These are phyloP conservation scores for Rotaria socialis DNA, from an alignment of 2,888 invertebrate species.

Conservation along the genomic window DNA sequence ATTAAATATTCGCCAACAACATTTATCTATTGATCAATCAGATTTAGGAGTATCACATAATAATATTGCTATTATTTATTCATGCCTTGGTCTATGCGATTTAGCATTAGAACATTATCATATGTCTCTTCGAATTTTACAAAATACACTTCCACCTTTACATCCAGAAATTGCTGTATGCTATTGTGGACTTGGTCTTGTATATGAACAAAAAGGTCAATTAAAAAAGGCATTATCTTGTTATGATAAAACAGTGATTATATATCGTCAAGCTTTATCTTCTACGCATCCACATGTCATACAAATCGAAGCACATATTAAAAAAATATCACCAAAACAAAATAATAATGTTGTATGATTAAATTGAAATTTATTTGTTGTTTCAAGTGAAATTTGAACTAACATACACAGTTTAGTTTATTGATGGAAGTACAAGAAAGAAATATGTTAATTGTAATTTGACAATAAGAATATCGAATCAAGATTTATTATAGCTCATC, in stretches of 20 bases:
- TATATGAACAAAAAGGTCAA: background rate
- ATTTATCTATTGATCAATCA: background rate
- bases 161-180: background rate
- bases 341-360: no score
- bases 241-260: background rate
- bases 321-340: background rate
- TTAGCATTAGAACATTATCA: background rate
- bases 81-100: background rate
- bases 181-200: background rate
- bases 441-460: no score
- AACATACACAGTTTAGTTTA: no score
- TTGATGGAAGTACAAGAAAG: no score
- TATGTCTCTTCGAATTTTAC: background rate
- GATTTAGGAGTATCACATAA: background rate
- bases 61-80: background rate
- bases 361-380: no score
- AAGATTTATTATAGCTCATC: no score
- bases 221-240: background rate
- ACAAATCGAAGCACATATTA: background rate
- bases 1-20: background rate
- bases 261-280: background rate
- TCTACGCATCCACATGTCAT: background rate
- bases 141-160: background rate
- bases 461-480: no score
- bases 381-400: no score